Percentiles rank a stretch among this genome's conserved stretches.
Conservation (phyloP, 2,888 invertebrate species). For the Drosophila mayaguana region DNA sequence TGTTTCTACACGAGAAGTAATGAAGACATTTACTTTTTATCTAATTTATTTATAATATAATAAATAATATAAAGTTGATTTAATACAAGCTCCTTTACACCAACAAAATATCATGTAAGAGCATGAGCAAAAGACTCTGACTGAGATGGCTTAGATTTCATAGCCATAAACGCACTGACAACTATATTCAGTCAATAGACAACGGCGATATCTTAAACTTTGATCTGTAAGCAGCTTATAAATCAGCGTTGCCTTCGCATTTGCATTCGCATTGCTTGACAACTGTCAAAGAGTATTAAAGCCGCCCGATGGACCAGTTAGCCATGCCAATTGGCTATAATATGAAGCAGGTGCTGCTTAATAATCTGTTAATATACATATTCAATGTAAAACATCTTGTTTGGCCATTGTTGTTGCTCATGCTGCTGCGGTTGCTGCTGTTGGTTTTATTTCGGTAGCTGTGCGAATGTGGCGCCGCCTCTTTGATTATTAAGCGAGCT, state of each 20-base stretch:
- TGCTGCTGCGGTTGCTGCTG: slow-evolving; percentile 21
- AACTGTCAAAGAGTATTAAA: slow-evolving; percentile 20
- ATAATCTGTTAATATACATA: slow-evolving; percentile 30
- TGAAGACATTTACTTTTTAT: too few species aligned
- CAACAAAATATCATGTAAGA: not conserved
- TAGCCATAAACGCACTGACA: not conserved
- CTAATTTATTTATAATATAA: too few species aligned
- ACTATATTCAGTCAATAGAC: not conserved
- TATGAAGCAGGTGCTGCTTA: slow-evolving; percentile 44
- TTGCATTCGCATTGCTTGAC: not conserved
- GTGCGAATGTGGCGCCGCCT: slow-evolving; percentile 66
- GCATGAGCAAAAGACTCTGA: not conserved
- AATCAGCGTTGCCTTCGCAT: slow-evolving; percentile 9
- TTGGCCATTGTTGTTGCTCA: slow-evolving; percentile 26
- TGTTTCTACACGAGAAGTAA: too few species aligned
- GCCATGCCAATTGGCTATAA: slow-evolving; percentile 40
- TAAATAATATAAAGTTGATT: not conserved
- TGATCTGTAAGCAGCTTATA: slow-evolving; percentile 23
- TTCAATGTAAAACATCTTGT: slow-evolving; percentile 41
- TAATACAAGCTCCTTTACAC: not conserved
- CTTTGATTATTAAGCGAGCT: slow-evolving; percentile 63
- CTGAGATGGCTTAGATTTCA: not conserved
- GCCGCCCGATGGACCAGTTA: slow-evolving; percentile 49
- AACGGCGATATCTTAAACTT: not conserved
- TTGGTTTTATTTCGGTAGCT: slow-evolving; percentile 59